A percentile compares a stretch with the other conserved stretches of the same genome.
Evolutionary conservation across 2,888 invertebrate species (phyloP).

Genomic region (Pterostichus niger): DNA sequence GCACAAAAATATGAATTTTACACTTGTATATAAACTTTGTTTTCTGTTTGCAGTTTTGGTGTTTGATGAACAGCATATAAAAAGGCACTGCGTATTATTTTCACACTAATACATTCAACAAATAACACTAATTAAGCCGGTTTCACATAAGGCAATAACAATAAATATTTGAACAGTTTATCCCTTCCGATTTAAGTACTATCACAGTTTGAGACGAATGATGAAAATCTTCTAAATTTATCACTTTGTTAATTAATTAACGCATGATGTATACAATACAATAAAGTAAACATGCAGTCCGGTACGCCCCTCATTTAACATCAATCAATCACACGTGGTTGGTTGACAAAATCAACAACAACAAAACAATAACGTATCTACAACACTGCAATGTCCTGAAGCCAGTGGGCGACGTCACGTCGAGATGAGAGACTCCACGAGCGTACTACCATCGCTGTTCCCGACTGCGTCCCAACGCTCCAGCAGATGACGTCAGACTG

Average conservation of each 20-base stretch:
- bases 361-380: constrained; percentile 6
- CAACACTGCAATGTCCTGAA: constrained; percentile 28
- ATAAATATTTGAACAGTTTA: constrained; percentile 72
- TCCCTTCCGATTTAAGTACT: constrained; percentile 69
- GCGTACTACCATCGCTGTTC: constrained; percentile 32
- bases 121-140: constrained; percentile 71
- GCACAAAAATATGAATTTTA: constrained; percentile 68
- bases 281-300: constrained; percentile 19
- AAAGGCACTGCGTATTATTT: constrained; percentile 73
- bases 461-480: constrained; percentile 50
- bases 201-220: constrained; percentile 73
- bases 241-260: constrained; percentile 42
- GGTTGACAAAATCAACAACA: constrained; percentile 6
- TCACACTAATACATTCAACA: constrained; percentile 70
- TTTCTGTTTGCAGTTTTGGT: constrained; percentile 69
- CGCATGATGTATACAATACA: not conserved
- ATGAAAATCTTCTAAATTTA: constrained; percentile 36
- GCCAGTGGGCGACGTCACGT: not conserved
- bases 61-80: constrained; percentile 69
- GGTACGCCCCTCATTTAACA: not conserved
- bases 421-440: constrained; percentile 54
- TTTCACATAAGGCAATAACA: constrained; percentile 73
- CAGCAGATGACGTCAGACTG: constrained; percentile 67
- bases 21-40: constrained; percentile 69
- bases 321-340: not conserved